These are phyloP conservation scores for Heliopora coerulea DNA, from an alignment of 92 coral and sea anemone species.

Conservation along the genomic window DNA sequence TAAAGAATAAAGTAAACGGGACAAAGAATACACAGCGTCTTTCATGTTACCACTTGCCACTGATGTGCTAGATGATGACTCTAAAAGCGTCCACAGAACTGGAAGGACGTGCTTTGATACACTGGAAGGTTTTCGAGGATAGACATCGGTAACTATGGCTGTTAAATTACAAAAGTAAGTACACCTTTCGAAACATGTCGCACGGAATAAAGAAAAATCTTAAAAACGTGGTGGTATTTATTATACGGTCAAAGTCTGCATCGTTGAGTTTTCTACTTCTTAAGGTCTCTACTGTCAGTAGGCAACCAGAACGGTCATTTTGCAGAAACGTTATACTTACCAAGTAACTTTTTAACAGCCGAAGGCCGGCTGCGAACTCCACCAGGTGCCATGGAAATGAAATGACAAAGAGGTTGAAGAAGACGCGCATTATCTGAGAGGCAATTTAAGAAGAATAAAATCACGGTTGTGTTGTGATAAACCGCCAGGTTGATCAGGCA, in stretches of 20 bases:
- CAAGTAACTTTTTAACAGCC: slow-evolving; percentile 22
- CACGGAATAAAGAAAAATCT: background rate
- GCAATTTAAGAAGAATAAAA: background rate
- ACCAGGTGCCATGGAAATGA: slow-evolving; percentile 25
- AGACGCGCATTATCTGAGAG: slow-evolving; percentile 73
- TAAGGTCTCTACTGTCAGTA: too few species aligned
- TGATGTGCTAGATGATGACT: slow-evolving; percentile 64
- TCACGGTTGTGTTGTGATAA: too few species aligned
- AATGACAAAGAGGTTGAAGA: slow-evolving; percentile 81
- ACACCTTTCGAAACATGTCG: background rate
- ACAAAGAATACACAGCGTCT: slow-evolving; percentile 56
- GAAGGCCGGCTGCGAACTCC: slow-evolving; percentile 29
- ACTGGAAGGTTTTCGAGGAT: slow-evolving; percentile 80
- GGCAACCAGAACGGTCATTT: background rate
- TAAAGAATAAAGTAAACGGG: slow-evolving; percentile 71
- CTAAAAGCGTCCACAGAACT: slow-evolving; percentile 85
- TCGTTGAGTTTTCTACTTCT: too few species aligned
- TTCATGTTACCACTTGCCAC: slow-evolving; percentile 74
- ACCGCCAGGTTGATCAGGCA: too few species aligned
- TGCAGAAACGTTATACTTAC: background rate
- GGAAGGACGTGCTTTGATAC: slow-evolving; percentile 82
- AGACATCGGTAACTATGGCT: slow-evolving; percentile 73
- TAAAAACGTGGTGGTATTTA: background rate
- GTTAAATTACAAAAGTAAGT: background rate
- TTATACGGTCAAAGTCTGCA: too few species aligned